phyloP scores from a whole-genome alignment of 2,113 vertebrate genomes.

The Leucoraja erinaceus region DNA sequence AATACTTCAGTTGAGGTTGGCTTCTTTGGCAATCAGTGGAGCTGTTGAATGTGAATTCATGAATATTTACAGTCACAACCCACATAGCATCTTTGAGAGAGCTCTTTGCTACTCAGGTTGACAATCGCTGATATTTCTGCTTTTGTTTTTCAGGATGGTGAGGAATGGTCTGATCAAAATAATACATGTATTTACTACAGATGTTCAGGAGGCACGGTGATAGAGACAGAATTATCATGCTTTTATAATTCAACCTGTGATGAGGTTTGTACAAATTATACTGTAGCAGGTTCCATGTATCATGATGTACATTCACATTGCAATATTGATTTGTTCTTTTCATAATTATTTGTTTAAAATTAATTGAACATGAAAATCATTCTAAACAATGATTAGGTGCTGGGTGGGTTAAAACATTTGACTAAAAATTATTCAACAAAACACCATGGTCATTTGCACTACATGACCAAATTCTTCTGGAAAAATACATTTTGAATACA shows the following conservation, averaged over 20 bases:
- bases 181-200: not conserved
- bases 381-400: not conserved
- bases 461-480: no score
- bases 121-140: not conserved
- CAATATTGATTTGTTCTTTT: not conserved
- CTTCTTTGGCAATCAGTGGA: not conserved
- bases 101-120: not conserved
- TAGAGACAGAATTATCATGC: not conserved
- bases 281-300: not conserved
- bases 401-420: not conserved
- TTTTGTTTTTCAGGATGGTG: conserved; percentile 4
- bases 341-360: no score
- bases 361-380: not conserved
- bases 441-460: no score
- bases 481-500: no score
- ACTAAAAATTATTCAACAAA: no score
- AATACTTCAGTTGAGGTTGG: not conserved
- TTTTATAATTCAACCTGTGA: not conserved
- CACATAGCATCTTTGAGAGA: not conserved
- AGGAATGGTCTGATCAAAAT: conserved; percentile 1
- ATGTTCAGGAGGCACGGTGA: not conserved
- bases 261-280: not conserved
- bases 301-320: not conserved
- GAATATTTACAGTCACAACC: not conserved
- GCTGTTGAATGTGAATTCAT: no score